Evolutionary conservation across 1,140 invertebrate genomes (phyloP), one percentile per base, ranked within the genome.

Genomic region (Linepithema humile): DNA sequence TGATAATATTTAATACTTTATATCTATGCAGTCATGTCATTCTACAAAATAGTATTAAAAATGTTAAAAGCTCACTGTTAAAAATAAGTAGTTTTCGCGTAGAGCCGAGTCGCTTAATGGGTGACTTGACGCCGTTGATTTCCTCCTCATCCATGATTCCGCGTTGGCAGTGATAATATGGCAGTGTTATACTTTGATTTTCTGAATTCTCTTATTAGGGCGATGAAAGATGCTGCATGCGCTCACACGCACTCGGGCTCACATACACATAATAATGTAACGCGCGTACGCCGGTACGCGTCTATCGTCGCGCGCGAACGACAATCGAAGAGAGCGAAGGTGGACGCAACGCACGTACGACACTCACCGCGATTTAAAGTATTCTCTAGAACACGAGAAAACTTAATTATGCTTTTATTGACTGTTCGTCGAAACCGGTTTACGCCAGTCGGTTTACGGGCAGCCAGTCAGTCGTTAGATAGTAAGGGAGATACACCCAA

Each of bases 41-140:
- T n/a, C n/a, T n/a, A n/a, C n/a, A n/a, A n/a, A n/a, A n/a, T n/a
- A n/a, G n/a, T n/a, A n/a, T n/a, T n/a, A 84, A 2, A 65, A 2
- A 12, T 6, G 23, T 17, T 26, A 59, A 32, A 60, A 80, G 96
- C 97, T 97, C 94, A 97, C 97, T 97, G 91, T 96, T 97, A 89
- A 97, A 97, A 75, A 97, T 95, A 20, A 97, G 95, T 75, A 97
- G 95, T 93, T 97, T 97, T 90, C 97, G 96, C 15, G 97, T 97
- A 69, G 97, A 97, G 89, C 97, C 97, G 78, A 97, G 95, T 57
- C 97, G 94, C 93, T 96, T 96, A 93, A 97, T 97, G 48, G 97
- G 96, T 73, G 97, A 97, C 90, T 97, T 97, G 75, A 95, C 91
- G 67, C 93, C 93, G 91, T 96, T 95, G 82, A 95, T 95, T 91